Evolutionary conservation across 2,113 vertebrate species (phyloP).

Genomic region (Oophaga pumilio): DNA sequence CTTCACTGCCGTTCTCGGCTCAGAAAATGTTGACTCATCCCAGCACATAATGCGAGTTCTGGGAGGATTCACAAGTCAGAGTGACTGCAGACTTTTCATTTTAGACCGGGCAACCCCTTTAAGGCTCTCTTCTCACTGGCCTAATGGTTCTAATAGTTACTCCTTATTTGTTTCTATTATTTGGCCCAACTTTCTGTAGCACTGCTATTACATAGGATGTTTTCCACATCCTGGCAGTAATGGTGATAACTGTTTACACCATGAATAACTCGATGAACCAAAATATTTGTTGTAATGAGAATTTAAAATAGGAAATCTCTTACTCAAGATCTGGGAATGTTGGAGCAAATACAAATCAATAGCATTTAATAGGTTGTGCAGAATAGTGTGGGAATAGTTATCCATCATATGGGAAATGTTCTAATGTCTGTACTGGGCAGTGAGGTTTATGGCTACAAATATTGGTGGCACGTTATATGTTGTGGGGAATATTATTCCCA

Average conservation of each 20-base stretch:
- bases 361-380: slow-evolving; percentile 30
- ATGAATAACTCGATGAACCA: background rate
- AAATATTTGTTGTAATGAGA: background rate
- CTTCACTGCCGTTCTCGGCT: too few relatives aligned
- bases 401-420: slow-evolving; percentile 12
- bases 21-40: too few relatives aligned
- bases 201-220: background rate
- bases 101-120: too few relatives aligned
- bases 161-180: background rate
- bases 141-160: background rate
- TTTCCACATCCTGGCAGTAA: slow-evolving; percentile 11
- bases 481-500: slow-evolving; percentile 2
- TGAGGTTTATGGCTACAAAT: background rate
- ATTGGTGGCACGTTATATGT: slow-evolving; percentile 10
- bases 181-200: background rate
- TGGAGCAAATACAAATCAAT: slow-evolving; percentile 24
- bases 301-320: background rate
- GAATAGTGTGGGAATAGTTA: background rate
- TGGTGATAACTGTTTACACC: background rate
- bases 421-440: slow-evolving; percentile 20
- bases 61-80: too few relatives aligned
- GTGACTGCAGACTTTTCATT: background rate
- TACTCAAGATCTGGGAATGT: slow-evolving; percentile 24
- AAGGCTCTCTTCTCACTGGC: background rate
- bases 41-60: too few relatives aligned